Conservation (phyloP, 2,797 vertebrate genomes). For the Anguilla pacifica region DNA sequence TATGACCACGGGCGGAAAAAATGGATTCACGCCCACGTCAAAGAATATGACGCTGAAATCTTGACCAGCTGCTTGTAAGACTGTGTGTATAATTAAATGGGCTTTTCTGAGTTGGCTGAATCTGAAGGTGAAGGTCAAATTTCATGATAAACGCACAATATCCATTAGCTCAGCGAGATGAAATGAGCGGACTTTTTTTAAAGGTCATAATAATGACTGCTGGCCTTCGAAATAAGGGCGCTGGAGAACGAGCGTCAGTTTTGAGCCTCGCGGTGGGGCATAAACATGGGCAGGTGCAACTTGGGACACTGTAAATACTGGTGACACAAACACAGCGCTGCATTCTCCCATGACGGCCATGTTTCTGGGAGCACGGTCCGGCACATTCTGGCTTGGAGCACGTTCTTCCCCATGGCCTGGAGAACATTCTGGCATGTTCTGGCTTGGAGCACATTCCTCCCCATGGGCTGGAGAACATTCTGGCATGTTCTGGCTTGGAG, state of each 20-base stretch:
- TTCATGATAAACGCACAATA: not conserved
- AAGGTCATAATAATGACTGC: not conserved
- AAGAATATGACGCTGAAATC: not conserved
- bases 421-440: not conserved
- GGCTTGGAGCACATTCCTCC: not conserved
- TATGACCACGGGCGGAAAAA: not conserved
- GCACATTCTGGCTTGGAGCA: not conserved
- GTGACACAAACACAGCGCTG: slow-evolving; percentile 33
- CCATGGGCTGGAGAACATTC: not conserved
- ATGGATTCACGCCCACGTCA: not conserved
- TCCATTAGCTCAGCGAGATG: not conserved
- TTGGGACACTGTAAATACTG: slow-evolving; percentile 48
- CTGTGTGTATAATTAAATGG: not conserved
- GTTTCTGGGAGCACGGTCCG: not conserved
- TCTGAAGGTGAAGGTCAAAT: not conserved
- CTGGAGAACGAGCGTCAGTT: not conserved
- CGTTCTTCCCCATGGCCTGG: not conserved
- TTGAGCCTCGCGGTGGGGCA: slow-evolving; percentile 38
- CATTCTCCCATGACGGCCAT: not conserved
- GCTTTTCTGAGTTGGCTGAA: not conserved
- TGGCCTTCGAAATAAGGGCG: slow-evolving; percentile 1
- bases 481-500: not conserved
- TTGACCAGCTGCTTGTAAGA: not conserved
- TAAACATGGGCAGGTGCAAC: slow-evolving; percentile 51
- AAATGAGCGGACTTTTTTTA: not conserved